These are phyloP conservation scores for Lamproptera curius DNA, from an alignment of 2,888 invertebrate genomes.

Conservation along the genomic window DNA sequence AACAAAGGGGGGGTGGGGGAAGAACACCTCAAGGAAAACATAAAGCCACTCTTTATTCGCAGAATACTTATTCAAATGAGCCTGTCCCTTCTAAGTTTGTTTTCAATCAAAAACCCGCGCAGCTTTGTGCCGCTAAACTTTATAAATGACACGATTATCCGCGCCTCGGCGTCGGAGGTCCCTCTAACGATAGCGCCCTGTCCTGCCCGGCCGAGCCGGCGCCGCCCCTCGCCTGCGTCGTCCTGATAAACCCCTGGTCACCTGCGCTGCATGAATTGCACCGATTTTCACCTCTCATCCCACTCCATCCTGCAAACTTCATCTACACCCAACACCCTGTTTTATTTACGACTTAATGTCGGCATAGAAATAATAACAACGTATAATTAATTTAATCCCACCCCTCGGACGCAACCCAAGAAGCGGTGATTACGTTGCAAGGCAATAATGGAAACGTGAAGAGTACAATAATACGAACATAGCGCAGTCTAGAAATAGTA, in stretches of 20 bases:
- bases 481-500: slow-evolving; percentile 52
- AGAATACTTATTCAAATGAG: slow-evolving; percentile 79
- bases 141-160: slow-evolving; percentile 79
- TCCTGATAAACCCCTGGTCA: slow-evolving; percentile 73
- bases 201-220: slow-evolving; percentile 26
- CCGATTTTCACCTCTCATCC: slow-evolving; percentile 74
- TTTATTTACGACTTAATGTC: slow-evolving; percentile 64
- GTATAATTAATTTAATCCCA: slow-evolving; percentile 15
- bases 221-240: slow-evolving; percentile 45
- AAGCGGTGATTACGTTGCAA: slow-evolving; percentile 14
- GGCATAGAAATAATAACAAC: neutral
- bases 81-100: slow-evolving; percentile 79
- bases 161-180: slow-evolving; percentile 46
- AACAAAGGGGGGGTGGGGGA: slow-evolving; percentile 64
- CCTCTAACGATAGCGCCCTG: slow-evolving; percentile 55
- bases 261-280: slow-evolving; percentile 75
- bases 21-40: slow-evolving; percentile 78
- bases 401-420: slow-evolving; percentile 4
- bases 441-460: slow-evolving; percentile 46
- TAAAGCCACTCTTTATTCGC: slow-evolving; percentile 79
- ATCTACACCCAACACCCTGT: slow-evolving; percentile 62
- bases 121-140: slow-evolving; percentile 77
- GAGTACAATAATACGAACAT: slow-evolving; percentile 56
- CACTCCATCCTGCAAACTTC: slow-evolving; percentile 69
- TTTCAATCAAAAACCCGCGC: slow-evolving; percentile 78